Conservation (phyloP, 2,888 invertebrate genomes). For the Melinaea marsaeus region DNA sequence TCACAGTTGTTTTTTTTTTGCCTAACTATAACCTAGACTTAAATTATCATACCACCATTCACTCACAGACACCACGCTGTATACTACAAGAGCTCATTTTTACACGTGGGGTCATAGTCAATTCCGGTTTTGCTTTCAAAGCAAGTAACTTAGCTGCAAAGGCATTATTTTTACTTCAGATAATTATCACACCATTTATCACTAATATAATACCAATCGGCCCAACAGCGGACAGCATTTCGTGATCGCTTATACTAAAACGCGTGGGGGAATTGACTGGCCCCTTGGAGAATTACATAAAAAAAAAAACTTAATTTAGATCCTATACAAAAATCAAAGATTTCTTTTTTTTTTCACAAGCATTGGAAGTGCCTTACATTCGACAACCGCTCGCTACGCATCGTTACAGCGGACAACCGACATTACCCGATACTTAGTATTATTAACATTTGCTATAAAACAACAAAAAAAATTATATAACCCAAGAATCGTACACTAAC, state of each 20-base stretch:
- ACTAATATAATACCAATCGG: slow-evolving; percentile 44
- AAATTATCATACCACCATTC: slow-evolving; percentile 51
- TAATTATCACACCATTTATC: slow-evolving; percentile 63
- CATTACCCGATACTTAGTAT: background rate
- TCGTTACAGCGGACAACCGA: slow-evolving; percentile 3
- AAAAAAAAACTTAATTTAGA: slow-evolving; percentile 57
- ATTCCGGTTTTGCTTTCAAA: slow-evolving; percentile 55
- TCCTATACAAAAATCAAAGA: slow-evolving; percentile 63
- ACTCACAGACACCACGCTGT: slow-evolving; percentile 48
- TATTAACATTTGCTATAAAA: slow-evolving; percentile 1
- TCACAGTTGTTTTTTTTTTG: slow-evolving; percentile 62
- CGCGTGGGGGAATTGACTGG: slow-evolving; percentile 64
- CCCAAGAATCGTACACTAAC: background rate
- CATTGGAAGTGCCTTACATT: slow-evolving; percentile 26
- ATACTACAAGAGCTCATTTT: slow-evolving; percentile 63
- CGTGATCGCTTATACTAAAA: slow-evolving; percentile 33
- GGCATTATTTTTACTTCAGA: slow-evolving; percentile 47
- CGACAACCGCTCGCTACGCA: slow-evolving; percentile 1
- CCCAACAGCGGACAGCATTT: slow-evolving; percentile 45
- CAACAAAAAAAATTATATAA: background rate
- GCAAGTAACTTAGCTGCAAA: slow-evolving; percentile 55
- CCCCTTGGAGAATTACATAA: slow-evolving; percentile 49
- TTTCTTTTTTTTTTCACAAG: slow-evolving; percentile 22
- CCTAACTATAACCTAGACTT: slow-evolving; percentile 77
- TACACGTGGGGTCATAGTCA: slow-evolving; percentile 66